Evolutionary conservation across 2,888 invertebrate species (phyloP), one percentile per base, ranked within the genome.

Genomic region (Drosophila nr. perissopoda): DNA sequence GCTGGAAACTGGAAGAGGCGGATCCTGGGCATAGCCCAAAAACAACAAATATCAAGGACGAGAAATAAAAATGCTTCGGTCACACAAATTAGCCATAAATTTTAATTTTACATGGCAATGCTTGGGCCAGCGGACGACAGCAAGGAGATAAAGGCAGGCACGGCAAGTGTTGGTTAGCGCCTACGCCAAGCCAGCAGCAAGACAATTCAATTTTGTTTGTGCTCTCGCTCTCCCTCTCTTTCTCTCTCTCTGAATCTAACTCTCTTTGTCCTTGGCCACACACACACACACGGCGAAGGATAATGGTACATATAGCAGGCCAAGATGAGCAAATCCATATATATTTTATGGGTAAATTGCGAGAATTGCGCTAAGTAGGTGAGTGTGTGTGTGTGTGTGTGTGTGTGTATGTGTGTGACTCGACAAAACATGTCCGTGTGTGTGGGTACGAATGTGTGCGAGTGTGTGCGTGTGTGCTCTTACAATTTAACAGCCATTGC

Each of bases 1-100:
- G 59, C 61, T 36, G 52, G 53, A 52, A 74, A 58, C 49, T 21
- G 48, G 58, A 60, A 69, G 71, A 74, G 80, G 76, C 76, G 56
- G 53, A 51, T 53, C 78, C 61, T 66, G 62, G 62, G 8, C 27
- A 36, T 11, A 25, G 38, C 29, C 31, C 8, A 29, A 27, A 58
- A 29, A 42, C 48, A 51, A 54, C 34, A 70, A 62, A 72, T 48
- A 61, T 56, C 45, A 38, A 45, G 60, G 64, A 77, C n/a, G 21
- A 49, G 57, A 51, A 38, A 57, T n/a, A 56, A 59, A 48, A 53
- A 52, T 33, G 52, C 33, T 79, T 58, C 60, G 79, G 76, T 73
- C 87, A 87, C 89, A 84, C 74, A 88, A 87, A 89, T 89, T 87
- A 87, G 89, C 85, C 89, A 89, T 87, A 89, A 89, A 87, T 87